Evolutionary conservation across 2,888 invertebrate species (phyloP).

Genomic region (Mactromeris polynyma): DNA sequence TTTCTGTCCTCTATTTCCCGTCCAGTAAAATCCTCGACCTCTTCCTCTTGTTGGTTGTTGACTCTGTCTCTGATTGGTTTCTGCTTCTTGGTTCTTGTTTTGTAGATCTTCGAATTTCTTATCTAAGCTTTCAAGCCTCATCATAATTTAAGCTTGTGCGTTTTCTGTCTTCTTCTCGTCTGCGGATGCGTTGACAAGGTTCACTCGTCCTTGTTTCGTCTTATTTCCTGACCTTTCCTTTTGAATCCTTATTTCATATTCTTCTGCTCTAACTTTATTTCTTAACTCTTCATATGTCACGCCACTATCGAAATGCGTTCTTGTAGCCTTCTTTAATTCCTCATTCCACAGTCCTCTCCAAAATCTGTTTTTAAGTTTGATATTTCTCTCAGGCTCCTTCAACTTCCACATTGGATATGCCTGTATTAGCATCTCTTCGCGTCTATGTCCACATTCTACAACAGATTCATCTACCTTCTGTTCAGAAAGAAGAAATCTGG

Average conservation of each 20-base stretch:
- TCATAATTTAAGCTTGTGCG: neutral
- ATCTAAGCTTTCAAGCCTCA: neutral
- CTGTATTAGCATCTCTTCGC: conserved; percentile 23
- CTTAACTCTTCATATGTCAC: neutral
- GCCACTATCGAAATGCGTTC: neutral
- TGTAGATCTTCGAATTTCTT: neutral
- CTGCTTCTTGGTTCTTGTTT: neutral
- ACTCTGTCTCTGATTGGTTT: neutral
- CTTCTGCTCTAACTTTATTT: neutral
- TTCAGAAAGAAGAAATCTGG: neutral
- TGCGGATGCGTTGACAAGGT: too few relatives aligned
- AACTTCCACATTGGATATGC: neutral
- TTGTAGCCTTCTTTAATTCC: neutral
- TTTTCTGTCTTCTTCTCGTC: too few relatives aligned
- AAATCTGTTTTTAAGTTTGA: neutral
- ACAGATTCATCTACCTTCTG: conserved; percentile 14
- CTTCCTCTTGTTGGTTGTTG: neutral
- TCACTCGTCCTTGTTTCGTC: too few relatives aligned
- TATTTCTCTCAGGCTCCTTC: neutral
- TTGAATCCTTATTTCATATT: neutral
- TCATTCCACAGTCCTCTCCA: neutral
- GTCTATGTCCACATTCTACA: conserved; percentile 16
- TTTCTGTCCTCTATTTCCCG: neutral
- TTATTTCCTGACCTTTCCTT: neutral
- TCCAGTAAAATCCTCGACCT: neutral